A percentile compares a stretch with the other conserved stretches of the same genome.
phyloP scores from a whole-genome alignment of 1,140 invertebrate species.

The Drosophila mojavensis region DNA sequence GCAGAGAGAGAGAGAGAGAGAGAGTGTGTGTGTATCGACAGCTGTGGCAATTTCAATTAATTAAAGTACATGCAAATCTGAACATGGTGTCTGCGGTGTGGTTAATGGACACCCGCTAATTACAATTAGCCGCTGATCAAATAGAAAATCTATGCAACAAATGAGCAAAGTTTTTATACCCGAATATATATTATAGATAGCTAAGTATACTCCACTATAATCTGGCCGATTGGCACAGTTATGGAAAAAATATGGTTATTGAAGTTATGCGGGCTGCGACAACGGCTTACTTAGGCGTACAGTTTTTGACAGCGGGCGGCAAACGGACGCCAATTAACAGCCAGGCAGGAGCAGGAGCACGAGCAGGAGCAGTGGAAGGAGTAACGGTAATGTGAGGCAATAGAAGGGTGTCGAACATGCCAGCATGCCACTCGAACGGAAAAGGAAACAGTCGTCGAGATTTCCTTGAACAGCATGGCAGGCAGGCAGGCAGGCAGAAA shows the following conservation, averaged over 20 bases:
- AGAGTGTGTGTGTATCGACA: slow-evolving; percentile 50
- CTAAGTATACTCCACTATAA: no score
- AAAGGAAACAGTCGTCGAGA: slow-evolving; percentile 74
- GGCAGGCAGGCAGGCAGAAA: neutral
- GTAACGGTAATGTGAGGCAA: slow-evolving; percentile 7
- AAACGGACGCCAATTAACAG: slow-evolving; percentile 50
- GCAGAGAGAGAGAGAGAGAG: neutral
- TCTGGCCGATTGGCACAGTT: slow-evolving; percentile 64
- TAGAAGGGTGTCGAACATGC: slow-evolving; percentile 59
- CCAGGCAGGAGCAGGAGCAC: slow-evolving; percentile 61
- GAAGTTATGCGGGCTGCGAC: slow-evolving; percentile 62
- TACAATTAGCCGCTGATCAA: slow-evolving; percentile 40
- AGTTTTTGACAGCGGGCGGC: slow-evolving; percentile 64
- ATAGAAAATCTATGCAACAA: slow-evolving; percentile 4
- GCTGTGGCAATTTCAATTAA: slow-evolving; percentile 71
- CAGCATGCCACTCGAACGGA: slow-evolving; percentile 60
- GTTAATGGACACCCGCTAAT: slow-evolving; percentile 44
- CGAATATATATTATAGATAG: neutral
- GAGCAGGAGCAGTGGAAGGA: slow-evolving; percentile 20
- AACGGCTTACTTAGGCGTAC: slow-evolving; percentile 74
- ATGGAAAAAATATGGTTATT: slow-evolving; percentile 71
- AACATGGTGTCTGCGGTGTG: slow-evolving; percentile 2
- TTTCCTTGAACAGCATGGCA: slow-evolving; percentile 61
- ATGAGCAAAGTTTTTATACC: neutral
- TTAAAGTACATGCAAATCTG: slow-evolving; percentile 60